These are phyloP conservation scores for Amphipoea lucens DNA, from an alignment of 2,888 invertebrate species.

Conservation along the genomic window DNA sequence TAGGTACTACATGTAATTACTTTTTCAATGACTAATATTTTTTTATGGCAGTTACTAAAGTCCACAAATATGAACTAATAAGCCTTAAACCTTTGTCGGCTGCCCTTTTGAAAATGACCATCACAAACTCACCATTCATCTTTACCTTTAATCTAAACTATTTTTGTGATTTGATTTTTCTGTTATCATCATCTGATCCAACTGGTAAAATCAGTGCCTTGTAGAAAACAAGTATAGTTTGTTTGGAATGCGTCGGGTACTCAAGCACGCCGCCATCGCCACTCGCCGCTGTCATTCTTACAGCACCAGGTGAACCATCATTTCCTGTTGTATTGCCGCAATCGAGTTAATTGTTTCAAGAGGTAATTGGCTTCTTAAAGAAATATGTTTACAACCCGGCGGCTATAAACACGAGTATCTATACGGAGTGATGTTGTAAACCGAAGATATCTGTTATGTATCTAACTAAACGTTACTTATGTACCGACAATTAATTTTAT, in stretches of 20 bases:
- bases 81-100: not conserved
- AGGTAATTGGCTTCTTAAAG: constrained; percentile 64
- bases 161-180: constrained; percentile 1
- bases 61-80: not conserved
- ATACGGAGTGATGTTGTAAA: constrained; percentile 29
- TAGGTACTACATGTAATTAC: not conserved
- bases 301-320: constrained; percentile 57
- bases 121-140: not conserved
- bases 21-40: not conserved
- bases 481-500: constrained; percentile 42
- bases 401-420: constrained; percentile 44
- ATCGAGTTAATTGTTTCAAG: constrained; percentile 68
- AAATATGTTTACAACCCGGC: constrained; percentile 60
- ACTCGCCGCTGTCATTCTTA: constrained; percentile 55
- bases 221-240: constrained; percentile 22
- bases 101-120: not conserved
- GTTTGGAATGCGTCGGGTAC: constrained; percentile 43
- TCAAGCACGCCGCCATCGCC: constrained; percentile 26
- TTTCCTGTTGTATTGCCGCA: constrained; percentile 67
- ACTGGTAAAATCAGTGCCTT: constrained; percentile 23
- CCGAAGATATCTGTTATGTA: constrained; percentile 43
- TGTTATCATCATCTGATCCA: not conserved
- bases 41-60: not conserved
- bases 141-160: constrained; percentile 2
- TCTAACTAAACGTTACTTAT: constrained; percentile 51